phyloP scores from a whole-genome alignment of 1,140 invertebrate species.

The Lepeophtheirus salmonis region DNA sequence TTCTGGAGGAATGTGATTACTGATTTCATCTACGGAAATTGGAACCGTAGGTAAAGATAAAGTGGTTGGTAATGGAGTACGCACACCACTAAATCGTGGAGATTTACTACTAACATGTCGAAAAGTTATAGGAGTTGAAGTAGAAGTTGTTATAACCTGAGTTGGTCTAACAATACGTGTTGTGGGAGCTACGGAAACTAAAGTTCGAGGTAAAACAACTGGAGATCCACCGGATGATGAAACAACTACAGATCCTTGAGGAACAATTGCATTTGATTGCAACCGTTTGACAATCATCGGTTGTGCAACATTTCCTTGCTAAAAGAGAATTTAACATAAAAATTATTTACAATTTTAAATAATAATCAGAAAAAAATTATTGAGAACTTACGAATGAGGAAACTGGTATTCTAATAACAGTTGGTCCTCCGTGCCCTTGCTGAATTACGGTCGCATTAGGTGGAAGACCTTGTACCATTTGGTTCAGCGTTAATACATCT shows the following conservation, averaged over 20 bases:
- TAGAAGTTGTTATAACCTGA: too few species aligned
- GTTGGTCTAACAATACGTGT: background rate
- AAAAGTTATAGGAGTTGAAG: too few species aligned
- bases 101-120: too few species aligned
- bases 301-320: too few species aligned
- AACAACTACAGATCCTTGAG: too few species aligned
- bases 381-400: background rate
- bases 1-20: background rate
- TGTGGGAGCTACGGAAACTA: background rate
- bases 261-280: too few species aligned
- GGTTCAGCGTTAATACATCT: background rate
- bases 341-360: too few species aligned
- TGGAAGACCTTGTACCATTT: background rate
- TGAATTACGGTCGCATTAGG: background rate
- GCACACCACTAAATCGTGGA: too few species aligned
- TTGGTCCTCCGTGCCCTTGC: background rate
- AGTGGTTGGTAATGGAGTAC: constrained; percentile 7
- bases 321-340: too few species aligned
- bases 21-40: background rate
- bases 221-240: background rate
- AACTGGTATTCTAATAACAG: background rate
- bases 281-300: background rate
- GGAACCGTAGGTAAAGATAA: constrained; percentile 11
- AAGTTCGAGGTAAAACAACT: background rate
- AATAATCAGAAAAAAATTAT: background rate